Conservation (phyloP, 2,113 vertebrate genomes). For the Oryzias curvinotus region DNA sequence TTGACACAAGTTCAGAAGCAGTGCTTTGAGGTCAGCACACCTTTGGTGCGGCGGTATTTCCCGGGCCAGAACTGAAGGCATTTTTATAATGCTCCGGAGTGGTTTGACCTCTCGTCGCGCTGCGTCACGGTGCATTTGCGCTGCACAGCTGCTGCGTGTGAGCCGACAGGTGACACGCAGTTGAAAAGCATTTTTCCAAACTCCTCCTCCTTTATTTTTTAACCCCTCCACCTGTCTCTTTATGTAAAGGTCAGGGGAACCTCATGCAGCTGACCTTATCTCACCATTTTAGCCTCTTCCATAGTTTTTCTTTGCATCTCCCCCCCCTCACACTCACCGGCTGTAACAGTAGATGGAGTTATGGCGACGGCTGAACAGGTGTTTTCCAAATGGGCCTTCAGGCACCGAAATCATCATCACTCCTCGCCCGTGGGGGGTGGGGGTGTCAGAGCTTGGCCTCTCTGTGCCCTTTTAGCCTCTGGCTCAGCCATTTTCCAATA, state of each 20-base stretch:
- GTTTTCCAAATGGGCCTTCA: constrained; percentile 78
- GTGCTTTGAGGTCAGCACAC: constrained; percentile 47
- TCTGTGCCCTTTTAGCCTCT: constrained; percentile 58
- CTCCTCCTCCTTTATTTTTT: constrained; percentile 2
- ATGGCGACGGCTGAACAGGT: constrained; percentile 75
- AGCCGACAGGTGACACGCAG: constrained; percentile 59
- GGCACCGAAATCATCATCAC: constrained; percentile 53
- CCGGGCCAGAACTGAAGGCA: constrained; percentile 35
- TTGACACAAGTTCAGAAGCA: constrained; percentile 36
- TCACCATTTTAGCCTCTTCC: constrained; percentile 16
- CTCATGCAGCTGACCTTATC: constrained; percentile 19
- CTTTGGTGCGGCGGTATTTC: constrained; percentile 40
- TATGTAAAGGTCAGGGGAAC: constrained; percentile 30
- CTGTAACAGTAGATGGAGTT: constrained; percentile 75
- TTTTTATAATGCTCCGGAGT: constrained; percentile 44
- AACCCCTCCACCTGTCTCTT: constrained; percentile 46
- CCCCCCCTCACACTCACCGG: constrained; percentile 4
- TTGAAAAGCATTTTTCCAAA: constrained; percentile 61
- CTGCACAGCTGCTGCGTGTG: constrained; percentile 63
- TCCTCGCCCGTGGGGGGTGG: constrained; percentile 8
- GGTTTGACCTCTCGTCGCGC: constrained; percentile 54
- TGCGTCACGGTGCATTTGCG: constrained; percentile 23
- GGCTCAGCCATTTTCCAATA: constrained; percentile 68
- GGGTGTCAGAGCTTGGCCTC: constrained; percentile 51
- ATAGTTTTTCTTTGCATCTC: constrained; percentile 23